phyloP scores from a whole-genome alignment of 2,113 vertebrate genomes.

The Gambusia affinis region DNA sequence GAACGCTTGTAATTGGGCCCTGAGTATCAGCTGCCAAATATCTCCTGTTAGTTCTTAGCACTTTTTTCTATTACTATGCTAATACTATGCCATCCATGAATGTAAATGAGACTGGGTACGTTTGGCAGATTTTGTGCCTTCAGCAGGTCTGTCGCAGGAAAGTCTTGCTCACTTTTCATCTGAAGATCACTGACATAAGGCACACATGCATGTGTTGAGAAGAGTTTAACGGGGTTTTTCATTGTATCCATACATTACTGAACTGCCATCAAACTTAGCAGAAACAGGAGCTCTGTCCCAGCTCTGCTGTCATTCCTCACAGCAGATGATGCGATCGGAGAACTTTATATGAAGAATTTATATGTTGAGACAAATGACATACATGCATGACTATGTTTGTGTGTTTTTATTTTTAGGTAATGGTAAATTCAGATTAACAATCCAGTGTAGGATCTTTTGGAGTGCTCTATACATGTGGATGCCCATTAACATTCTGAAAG shows the following conservation, averaged over 20 bases:
- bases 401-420: too few species aligned
- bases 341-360: neutral
- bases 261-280: neutral
- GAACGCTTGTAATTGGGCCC: slow-evolving; percentile 72
- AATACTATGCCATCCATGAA: slow-evolving; percentile 63
- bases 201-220: slow-evolving; percentile 13
- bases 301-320: neutral
- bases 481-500: too few species aligned
- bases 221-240: slow-evolving; percentile 21
- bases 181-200: slow-evolving; percentile 36
- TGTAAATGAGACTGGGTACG: slow-evolving; percentile 61
- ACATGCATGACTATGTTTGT: neutral
- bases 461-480: too few species aligned
- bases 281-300: neutral
- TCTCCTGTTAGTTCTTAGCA: slow-evolving; percentile 62
- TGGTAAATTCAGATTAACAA: too few species aligned
- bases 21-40: slow-evolving; percentile 73
- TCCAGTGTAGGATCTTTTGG: too few species aligned
- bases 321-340: neutral
- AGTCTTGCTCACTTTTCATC: slow-evolving; percentile 16
- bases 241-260: slow-evolving; percentile 1
- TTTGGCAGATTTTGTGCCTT: slow-evolving; percentile 57
- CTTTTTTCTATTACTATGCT: slow-evolving; percentile 66
- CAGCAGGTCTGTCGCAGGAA: slow-evolving; percentile 48
- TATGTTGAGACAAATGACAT: too few species aligned